Evolutionary conservation across 2,888 invertebrate species (phyloP).

Genomic region (Gerris lacustris): DNA sequence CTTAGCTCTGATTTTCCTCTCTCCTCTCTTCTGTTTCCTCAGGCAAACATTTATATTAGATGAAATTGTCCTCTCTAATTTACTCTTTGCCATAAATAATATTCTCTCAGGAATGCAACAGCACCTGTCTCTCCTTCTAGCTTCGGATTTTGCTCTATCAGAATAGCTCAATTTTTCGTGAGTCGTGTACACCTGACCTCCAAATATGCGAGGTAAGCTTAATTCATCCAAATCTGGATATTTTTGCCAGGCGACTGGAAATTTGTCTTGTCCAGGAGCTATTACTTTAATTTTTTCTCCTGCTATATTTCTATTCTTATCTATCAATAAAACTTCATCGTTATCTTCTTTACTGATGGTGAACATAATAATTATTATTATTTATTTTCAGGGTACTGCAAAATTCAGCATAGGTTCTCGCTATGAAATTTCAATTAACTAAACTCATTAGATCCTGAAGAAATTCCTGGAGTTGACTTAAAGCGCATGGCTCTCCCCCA

Average conservation of each 20-base stretch:
- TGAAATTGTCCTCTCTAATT: not conserved
- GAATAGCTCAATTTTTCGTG: conserved; percentile 11
- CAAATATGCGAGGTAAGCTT: conserved; percentile 17
- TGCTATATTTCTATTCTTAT: no score
- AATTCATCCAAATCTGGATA: conserved; percentile 13
- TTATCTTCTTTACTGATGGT: no score
- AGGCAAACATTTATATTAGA: not conserved
- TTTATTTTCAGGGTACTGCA: no score
- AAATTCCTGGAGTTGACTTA: no score
- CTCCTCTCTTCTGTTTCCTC: no score
- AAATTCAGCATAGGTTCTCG: no score
- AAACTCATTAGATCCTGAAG: no score
- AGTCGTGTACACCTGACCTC: not conserved
- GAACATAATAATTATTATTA: no score
- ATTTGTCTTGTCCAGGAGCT: conserved; percentile 19
- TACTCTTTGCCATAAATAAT: conserved; percentile 15
- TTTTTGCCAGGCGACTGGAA: conserved; percentile 15
- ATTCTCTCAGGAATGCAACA: conserved; percentile 13
- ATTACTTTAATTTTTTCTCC: conserved; percentile 7
- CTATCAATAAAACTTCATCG: no score
- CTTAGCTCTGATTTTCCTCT: conserved; percentile 2
- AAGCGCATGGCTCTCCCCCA: no score
- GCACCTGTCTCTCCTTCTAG: conserved; percentile 13
- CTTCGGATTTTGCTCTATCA: conserved; percentile 16
- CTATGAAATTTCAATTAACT: no score